These are phyloP conservation scores for Oppia nitens DNA, from an alignment of 1,140 invertebrate species.

Conservation along the genomic window DNA sequence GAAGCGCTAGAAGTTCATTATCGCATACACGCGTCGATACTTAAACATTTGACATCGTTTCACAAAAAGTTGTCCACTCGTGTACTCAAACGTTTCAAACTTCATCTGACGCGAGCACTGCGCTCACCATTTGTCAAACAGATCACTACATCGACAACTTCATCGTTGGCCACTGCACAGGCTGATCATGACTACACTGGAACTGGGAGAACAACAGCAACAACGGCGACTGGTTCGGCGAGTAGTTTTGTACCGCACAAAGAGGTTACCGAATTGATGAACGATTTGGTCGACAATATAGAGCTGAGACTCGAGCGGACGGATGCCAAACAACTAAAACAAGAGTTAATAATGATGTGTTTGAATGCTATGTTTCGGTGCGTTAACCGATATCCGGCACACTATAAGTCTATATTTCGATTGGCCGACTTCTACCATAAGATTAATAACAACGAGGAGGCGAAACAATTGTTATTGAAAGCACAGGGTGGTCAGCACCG, in stretches of 20 bases:
- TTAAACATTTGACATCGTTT: slow-evolving; percentile 55
- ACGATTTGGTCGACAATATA: slow-evolving; percentile 20
- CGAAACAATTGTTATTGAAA: slow-evolving; percentile 5
- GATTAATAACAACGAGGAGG: slow-evolving; percentile 32
- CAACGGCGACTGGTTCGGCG: slow-evolving; percentile 5
- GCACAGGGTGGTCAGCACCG: slow-evolving; percentile 26
- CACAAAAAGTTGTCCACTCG: not conserved
- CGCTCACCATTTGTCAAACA: slow-evolving; percentile 12
- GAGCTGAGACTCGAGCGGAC: slow-evolving; percentile 11
- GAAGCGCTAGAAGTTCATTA: slow-evolving; percentile 62
- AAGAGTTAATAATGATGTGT: slow-evolving; percentile 39
- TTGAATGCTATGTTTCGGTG: slow-evolving; percentile 63
- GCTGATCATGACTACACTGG: slow-evolving; percentile 28
- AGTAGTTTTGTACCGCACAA: not conserved
- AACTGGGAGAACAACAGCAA: slow-evolving; percentile 18
- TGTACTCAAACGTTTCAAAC: slow-evolving; percentile 4
- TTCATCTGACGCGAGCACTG: slow-evolving; percentile 3
- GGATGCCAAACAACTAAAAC: slow-evolving; percentile 13
- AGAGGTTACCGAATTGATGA: slow-evolving; percentile 21
- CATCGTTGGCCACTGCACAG: slow-evolving; percentile 8
- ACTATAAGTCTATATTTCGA: slow-evolving; percentile 81
- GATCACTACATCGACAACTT: not conserved
- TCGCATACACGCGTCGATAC: slow-evolving; percentile 53
- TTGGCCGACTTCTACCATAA: slow-evolving; percentile 65
- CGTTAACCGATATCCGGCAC: slow-evolving; percentile 61